Base-by-base conservation (phyloP, 2,888 invertebrate genomes). In the Drosophila nr. fundita region DNA sequence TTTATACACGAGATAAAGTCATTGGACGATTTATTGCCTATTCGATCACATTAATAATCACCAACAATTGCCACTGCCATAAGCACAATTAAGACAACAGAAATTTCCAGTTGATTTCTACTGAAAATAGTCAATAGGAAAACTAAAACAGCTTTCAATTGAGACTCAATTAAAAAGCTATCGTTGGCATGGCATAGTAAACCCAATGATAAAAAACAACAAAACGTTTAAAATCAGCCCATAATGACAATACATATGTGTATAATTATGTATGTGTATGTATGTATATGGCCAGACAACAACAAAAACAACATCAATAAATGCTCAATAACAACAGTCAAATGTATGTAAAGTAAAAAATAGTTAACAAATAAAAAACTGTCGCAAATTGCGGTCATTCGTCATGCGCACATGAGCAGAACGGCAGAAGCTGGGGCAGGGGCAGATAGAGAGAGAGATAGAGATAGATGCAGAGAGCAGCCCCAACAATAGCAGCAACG, bases 311-410 rank as follows among this genome's bases (percentile, higher is more conserved):
- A 65, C 69, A 73, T 79, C 83, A 85, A 85, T 89, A 79, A 85
- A 83, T 76, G 71, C 84, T 83, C 87, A 73, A 73, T 75, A 72
- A 80, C 87, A 83, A 76, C 69, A 87, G 80, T 70, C 82, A 70
- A 81, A 66, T 78, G 78, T 81, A 81, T 89, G 84, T 72, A 77
- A 87, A 81, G 82, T 75, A 72, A 87, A 87, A 82, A 81, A 89
- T 65, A 75, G 76, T 71, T 74, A 73, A 84, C 68, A 79, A 68
- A 80, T 53, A 63, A 72, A 73, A 79, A 84, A 92, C 90, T 91
- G 91, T 90, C 90, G 88, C 86, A 90, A 90, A 92, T 91, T 91
- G 90, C 92, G 92, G 92, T 91, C 91, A 92, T 92, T 92, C 91
- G 91, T 91, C 91, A 91, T 92, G 91, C 91, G 91, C 92, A 91